Conservation (phyloP, 2,797 vertebrate species). For the Falco biarmicus region DNA sequence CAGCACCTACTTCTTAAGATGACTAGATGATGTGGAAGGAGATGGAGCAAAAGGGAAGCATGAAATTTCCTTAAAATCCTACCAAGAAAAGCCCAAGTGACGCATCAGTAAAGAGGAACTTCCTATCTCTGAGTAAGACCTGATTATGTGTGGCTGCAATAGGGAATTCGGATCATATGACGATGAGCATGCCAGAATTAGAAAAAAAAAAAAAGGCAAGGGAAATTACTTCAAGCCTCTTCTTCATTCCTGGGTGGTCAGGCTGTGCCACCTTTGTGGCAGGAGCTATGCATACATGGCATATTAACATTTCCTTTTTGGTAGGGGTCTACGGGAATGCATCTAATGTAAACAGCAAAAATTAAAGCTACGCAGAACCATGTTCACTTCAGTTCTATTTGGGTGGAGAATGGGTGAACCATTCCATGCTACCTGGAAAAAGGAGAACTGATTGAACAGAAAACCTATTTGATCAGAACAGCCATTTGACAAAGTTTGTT, state of each 20-base stretch:
- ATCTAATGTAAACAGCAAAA: not conserved
- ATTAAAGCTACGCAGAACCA: not conserved
- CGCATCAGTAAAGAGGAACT: not conserved
- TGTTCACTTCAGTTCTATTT: not conserved
- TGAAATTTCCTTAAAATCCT: not conserved
- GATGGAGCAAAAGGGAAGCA: not conserved
- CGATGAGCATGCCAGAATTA: not conserved
- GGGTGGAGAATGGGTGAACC: not conserved
- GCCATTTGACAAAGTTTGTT: not conserved
- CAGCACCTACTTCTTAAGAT: not conserved
- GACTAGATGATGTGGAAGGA: not conserved
- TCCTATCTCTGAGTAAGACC: not conserved
- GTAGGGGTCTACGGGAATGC: not conserved
- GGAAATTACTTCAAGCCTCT: not conserved
- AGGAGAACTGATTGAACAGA: not conserved
- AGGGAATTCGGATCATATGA: slow-evolving; percentile 11
- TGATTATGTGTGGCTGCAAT: not conserved
- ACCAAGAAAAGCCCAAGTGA: not conserved
- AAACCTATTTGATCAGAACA: not conserved
- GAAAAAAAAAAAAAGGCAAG: not conserved
- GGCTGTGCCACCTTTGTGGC: not conserved
- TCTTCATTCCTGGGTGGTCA: not conserved
- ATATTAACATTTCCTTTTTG: not conserved
- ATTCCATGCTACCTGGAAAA: not conserved
- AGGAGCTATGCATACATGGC: not conserved